Base-by-base conservation (phyloP, 2,113 vertebrate species). In the Xyliphius kryptos region DNA sequence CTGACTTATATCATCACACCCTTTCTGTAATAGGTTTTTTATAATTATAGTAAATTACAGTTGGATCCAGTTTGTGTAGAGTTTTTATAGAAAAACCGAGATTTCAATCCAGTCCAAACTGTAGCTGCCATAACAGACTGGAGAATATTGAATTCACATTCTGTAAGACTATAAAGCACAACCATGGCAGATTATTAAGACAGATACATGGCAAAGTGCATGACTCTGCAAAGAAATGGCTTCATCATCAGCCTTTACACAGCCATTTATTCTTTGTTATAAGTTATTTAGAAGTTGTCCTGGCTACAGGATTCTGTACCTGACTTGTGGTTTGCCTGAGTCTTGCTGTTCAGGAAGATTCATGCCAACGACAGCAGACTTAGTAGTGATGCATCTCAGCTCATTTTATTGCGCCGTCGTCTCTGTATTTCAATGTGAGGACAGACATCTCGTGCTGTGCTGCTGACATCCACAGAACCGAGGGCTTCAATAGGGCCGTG, bases 391-490 rank as follows among this genome's bases (percentile, higher is more conserved):
- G 56, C 41, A 57, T 59, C 65, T 60, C 65, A 16, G 40, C 41
- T 67, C 54, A 65, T 65, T 76, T 73, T 76, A 71, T 76, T 71
- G 57, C 68, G 19, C 64, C 48, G 12, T 50, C 41, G 37, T 73
- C 71, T 76, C 68, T 15, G 19, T 68, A 68, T 71, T 63, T 59
- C n/a, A 52, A 21, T 63, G 67, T 52, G 44, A 67, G 54, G 61
- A 71, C 26, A 59, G 72, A 68, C 55, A 43, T 48, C 64, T 68
- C 47, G 71, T 68, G 56, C 64, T 52, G 64, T 19, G 63, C 63
- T 56, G 67, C 67, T 74, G 68, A 67, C 63, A 67, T 67, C 54
- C 59, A 58, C 56, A 61, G 56, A 63, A 62, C 37, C 13, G 16
- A 15, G 52, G 17, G 53, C 37, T 63, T 64, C 48, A 36, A 56